Evolutionary conservation across 2,888 invertebrate species (phyloP).

Genomic region (Cephus pygmeus): DNA sequence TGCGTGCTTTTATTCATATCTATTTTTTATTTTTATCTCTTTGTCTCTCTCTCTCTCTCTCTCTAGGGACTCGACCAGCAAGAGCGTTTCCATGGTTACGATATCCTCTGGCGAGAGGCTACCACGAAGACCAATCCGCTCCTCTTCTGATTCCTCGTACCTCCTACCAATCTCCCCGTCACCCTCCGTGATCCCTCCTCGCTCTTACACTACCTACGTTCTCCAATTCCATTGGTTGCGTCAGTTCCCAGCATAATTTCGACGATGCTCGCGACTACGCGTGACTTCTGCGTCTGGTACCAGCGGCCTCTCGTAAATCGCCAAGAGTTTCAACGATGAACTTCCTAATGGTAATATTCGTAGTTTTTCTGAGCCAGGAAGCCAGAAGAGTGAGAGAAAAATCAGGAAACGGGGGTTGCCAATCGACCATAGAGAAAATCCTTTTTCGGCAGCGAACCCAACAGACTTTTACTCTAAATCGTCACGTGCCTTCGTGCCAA

Average conservation of each 20-base stretch:
- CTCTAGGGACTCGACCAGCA: conserved; percentile 8
- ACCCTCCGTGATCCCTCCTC: conserved; percentile 27
- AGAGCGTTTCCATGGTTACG: conserved; percentile 56
- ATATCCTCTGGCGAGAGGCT: conserved; percentile 43
- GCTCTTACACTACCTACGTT: conserved; percentile 15
- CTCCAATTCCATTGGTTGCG: background rate
- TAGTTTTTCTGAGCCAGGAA: background rate
- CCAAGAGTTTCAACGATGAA: background rate
- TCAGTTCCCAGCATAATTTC: background rate
- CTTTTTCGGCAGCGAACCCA: background rate
- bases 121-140: conserved; percentile 49
- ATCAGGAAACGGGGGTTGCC: background rate
- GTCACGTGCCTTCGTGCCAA: conserved; percentile 2
- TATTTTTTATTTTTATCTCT: background rate
- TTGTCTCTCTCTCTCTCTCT: background rate
- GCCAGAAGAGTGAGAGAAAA: background rate
- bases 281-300: background rate
- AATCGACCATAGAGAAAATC: background rate
- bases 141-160: conserved; percentile 51
- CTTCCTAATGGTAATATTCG: background rate
- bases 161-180: conserved; percentile 17
- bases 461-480: background rate
- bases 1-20: background rate
- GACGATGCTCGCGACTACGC: background rate
- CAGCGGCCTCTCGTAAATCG: background rate